Conservation (phyloP, 1,140 invertebrate species). For the Gonioctena quinquepunctata region DNA sequence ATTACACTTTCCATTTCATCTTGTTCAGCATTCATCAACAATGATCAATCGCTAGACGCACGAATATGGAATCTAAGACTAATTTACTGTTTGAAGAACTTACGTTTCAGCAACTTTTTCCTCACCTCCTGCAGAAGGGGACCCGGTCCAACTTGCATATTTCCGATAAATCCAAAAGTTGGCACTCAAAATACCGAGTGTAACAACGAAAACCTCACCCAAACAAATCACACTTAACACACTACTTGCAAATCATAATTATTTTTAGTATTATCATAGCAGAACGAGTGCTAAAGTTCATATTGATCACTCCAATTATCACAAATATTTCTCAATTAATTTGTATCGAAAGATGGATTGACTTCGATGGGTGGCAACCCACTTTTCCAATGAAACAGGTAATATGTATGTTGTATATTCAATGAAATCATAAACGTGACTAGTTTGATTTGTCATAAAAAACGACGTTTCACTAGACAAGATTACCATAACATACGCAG, state of each 20-base stretch:
- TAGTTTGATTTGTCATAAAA: slow-evolving; percentile 6
- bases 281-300: neutral
- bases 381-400: neutral
- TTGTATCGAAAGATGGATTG: slow-evolving; percentile 2
- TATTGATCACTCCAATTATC: neutral
- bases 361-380: neutral
- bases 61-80: too few relatives aligned
- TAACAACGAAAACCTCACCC: neutral
- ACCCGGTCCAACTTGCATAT: neutral
- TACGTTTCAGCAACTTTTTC: slow-evolving; percentile 1
- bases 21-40: too few relatives aligned
- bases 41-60: too few relatives aligned
- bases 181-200: neutral
- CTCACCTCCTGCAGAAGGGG: neutral
- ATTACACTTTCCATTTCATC: too few relatives aligned
- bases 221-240: neutral
- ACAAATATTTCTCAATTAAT: neutral
- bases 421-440: slow-evolving; percentile 5
- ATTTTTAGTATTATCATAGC: neutral
- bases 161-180: too few relatives aligned
- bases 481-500: neutral
- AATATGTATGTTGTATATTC: slow-evolving; percentile 3
- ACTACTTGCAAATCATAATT: neutral
- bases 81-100: too few relatives aligned
- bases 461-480: neutral